Percentiles rank a stretch among this genome's conserved stretches.
Evolutionary conservation across 2,113 vertebrate genomes (phyloP).

Genomic region (Chloropsis hardwickii): DNA sequence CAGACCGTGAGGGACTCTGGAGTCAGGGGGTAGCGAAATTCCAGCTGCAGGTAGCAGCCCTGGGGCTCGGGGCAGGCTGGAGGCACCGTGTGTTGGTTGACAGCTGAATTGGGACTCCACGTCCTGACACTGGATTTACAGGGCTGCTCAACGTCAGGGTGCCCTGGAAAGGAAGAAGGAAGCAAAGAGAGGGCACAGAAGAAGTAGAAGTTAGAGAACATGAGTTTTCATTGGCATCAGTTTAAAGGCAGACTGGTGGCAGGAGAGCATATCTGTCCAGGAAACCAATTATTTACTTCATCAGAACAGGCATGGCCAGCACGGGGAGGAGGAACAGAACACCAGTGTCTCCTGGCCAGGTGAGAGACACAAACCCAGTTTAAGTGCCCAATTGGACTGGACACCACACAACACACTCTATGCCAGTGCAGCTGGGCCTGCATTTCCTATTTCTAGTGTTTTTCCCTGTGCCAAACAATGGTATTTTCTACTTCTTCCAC

Average conservation of each 20-base stretch:
- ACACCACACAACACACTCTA: not conserved
- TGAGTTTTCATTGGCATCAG: not conserved
- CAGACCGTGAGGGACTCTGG: conserved; percentile 92
- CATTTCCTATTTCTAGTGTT: not conserved
- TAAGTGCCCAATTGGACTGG: not conserved
- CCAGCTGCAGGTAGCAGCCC: conserved; percentile 94
- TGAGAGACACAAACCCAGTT: not conserved
- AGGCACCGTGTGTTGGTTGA: conserved; percentile 80
- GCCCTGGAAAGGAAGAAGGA: conserved; percentile 76
- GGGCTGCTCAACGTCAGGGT: conserved; percentile 94
- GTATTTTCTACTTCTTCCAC: not conserved
- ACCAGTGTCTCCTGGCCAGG: not conserved
- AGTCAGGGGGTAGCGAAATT: conserved; percentile 84
- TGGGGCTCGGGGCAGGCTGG: conserved; percentile 84
- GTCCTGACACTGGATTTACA: conserved; percentile 95
- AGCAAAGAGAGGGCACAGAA: not conserved
- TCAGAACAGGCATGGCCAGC: not conserved
- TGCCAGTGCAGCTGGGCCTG: not conserved
- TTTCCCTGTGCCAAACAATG: not conserved
- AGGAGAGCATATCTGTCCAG: not conserved
- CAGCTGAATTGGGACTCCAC: conserved; percentile 92
- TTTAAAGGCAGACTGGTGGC: not conserved
- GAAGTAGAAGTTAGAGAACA: not conserved
- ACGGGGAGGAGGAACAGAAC: not conserved
- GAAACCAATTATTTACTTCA: not conserved